Evolutionary conservation across 2,888 invertebrate genomes (phyloP), one percentile per base, ranked within the genome.

Genomic region (Heliconius erato): DNA sequence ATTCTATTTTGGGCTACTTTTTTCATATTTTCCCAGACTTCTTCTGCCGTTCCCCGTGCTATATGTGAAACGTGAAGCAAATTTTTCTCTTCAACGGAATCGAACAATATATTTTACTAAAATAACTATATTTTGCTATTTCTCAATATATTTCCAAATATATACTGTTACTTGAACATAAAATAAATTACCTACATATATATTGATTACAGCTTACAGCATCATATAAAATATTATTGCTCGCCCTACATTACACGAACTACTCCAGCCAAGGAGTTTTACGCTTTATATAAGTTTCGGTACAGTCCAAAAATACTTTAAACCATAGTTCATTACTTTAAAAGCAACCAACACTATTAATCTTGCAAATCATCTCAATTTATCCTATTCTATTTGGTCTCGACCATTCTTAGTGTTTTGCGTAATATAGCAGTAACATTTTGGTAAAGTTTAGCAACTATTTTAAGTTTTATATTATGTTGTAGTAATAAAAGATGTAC

Each of bases 281-380:
- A 35, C 35, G n/a, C 74, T 35, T 59, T 76, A 76, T 35, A 59
- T 35, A 14, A 6, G 2, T 35, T 35, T 14, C 12, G 14, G n/a
- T 76, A 76, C 1, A 76, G 74, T 76, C 16, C 16, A 76, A 76
- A 76, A 76, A 54, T 19, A 23, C 32, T 54, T 28, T 26, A 28
- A 3, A 14, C 23, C 23, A 7, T 9, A 32, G 35, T 59, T 16
- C 71, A 71, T 71, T 44, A 71, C 2, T 59, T 59, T n/a, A 59
- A 3, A 59, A 7, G 4, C 35, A 59, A 32, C 16, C n/a, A 59
- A n/a, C 23, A n/a, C 32, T 32, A 59, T 59, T 63, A 59, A 76
- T 76, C 74, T 76, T 59, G 59, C 14, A 76, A 76, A 76, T 76
- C 74, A 76, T 63, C 74, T 76, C 59, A 12, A n/a, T 76, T 35